phyloP scores from a whole-genome alignment of 1,140 invertebrate species.

The Maconellicoccus hirsutus region DNA sequence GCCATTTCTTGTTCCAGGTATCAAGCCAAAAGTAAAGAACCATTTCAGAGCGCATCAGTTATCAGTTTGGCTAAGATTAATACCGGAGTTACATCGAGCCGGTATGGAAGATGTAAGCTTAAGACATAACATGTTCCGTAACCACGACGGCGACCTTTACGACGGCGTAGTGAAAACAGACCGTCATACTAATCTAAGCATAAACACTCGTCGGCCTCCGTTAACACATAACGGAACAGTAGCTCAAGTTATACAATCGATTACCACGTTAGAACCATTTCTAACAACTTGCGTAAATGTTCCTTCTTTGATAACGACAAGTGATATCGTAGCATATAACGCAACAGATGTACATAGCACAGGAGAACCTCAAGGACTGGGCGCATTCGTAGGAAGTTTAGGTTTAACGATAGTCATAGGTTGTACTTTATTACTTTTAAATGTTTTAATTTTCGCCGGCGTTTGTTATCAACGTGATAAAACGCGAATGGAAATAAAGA shows the following conservation, averaged over 20 bases:
- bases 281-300: conserved; percentile 43
- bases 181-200: conserved; percentile 65
- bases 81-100: conserved; percentile 80
- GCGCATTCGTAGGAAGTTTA: conserved; percentile 67
- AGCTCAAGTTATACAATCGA: conserved; percentile 34
- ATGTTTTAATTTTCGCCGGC: conserved; percentile 84
- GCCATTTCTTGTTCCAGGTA: conserved; percentile 43
- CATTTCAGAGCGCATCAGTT: conserved; percentile 88
- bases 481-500: conserved; percentile 41
- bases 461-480: conserved; percentile 86
- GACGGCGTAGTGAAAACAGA: conserved; percentile 68
- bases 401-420: conserved; percentile 81
- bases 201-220: conserved; percentile 39
- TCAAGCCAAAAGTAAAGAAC: conserved; percentile 81
- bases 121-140: conserved; percentile 68
- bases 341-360: neutral
- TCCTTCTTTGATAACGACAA: conserved; percentile 32
- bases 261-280: conserved; percentile 41
- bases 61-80: conserved; percentile 83
- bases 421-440: conserved; percentile 59
- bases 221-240: conserved; percentile 33
- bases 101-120: conserved; percentile 77
- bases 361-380: conserved; percentile 30
- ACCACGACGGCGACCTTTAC: conserved; percentile 67
- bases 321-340: conserved; percentile 22